Evolutionary conservation across 2,113 vertebrate species (phyloP), one percentile per base, ranked within the genome.

Genomic region (Paraplagusia blochii): DNA sequence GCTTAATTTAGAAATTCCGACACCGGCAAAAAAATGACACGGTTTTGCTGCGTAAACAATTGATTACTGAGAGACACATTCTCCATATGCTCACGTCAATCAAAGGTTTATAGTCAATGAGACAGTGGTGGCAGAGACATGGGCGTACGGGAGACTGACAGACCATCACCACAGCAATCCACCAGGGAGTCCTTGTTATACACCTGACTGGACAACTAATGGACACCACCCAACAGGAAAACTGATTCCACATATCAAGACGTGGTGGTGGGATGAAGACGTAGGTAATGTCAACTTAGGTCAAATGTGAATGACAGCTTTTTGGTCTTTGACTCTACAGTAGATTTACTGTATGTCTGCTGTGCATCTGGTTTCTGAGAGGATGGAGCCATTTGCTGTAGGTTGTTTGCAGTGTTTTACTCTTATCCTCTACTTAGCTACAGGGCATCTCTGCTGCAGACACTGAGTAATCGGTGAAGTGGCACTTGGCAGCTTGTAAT

Each of bases 301-400:
- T 85, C 80, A 71, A 67, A 81, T 22, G 59, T 81, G 69, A 86
- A 74, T 64, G 82, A 78, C 79, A 81, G 73, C 55, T 6, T 70
- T 69, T 77, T 13, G 29, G 46, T 59, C 53, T 67, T 63, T 36
- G 29, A 18, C 58, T 58, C 62, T n/a, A 66, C 67, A 74, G 38
- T 5, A 1, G 49, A 49, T 65, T 73, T 55, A 48, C 29, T 74
- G 66, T 36, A 65, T 53, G 38, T 10, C 4, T 1, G 29, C 18
- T 1, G 3, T 22, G 55, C 40, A 18, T 19, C 13, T 11, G 17
- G 52, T 36, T 33, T 4, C n/a, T 51, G 52, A 53, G 69, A 51
- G 64, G 39, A 52, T 40, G 53, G 12, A 17, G 57, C 54, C 33
- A 40, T 77, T 66, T 39, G 55, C 61, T 36, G 49, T n/a, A 53